Percentiles rank a stretch among this genome's conserved stretches.
Conservation (phyloP, 2,888 invertebrate genomes). For the Barypeithes pellucidus region DNA sequence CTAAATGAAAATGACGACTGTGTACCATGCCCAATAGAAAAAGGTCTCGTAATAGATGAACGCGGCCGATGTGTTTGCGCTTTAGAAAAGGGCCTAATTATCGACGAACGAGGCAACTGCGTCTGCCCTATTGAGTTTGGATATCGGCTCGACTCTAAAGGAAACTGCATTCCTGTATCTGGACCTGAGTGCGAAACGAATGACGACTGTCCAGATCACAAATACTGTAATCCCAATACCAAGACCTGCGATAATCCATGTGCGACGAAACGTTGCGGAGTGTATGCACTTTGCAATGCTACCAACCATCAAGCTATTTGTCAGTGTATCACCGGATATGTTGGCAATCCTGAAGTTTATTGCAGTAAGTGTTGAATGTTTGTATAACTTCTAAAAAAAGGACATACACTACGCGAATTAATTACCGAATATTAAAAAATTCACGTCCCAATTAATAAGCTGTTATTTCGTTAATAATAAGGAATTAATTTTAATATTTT, state of each 20-base stretch:
- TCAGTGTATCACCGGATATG: slow-evolving; percentile 83
- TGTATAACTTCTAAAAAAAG: too few relatives aligned
- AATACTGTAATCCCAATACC: slow-evolving; percentile 80
- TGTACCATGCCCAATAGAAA: slow-evolving; percentile 79
- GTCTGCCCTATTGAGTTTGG: slow-evolving; percentile 82
- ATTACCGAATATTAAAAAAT: too few relatives aligned
- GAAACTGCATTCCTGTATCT: slow-evolving; percentile 74
- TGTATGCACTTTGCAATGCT: slow-evolving; percentile 85
- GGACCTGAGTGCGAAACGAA: slow-evolving; percentile 79
- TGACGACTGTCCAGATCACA: slow-evolving; percentile 84
- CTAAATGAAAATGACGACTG: slow-evolving; percentile 86
- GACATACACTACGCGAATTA: too few relatives aligned
- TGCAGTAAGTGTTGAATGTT: slow-evolving; percentile 75
- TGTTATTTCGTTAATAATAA: too few relatives aligned
- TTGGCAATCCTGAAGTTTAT: slow-evolving; percentile 82
- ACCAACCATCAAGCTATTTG: slow-evolving; percentile 85
- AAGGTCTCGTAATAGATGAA: slow-evolving; percentile 84
- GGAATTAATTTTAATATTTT: too few relatives aligned
- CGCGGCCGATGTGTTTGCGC: slow-evolving; percentile 89
- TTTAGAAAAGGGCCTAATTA: slow-evolving; percentile 82
- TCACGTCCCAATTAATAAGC: too few relatives aligned
- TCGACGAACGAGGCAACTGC: slow-evolving; percentile 85
- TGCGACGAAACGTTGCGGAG: slow-evolving; percentile 80
- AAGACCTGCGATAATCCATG: slow-evolving; percentile 89
- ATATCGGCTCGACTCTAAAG: slow-evolving; percentile 76